Evolutionary conservation across 1,140 invertebrate species (phyloP).

Genomic region (Drosophila equinoxialis): DNA sequence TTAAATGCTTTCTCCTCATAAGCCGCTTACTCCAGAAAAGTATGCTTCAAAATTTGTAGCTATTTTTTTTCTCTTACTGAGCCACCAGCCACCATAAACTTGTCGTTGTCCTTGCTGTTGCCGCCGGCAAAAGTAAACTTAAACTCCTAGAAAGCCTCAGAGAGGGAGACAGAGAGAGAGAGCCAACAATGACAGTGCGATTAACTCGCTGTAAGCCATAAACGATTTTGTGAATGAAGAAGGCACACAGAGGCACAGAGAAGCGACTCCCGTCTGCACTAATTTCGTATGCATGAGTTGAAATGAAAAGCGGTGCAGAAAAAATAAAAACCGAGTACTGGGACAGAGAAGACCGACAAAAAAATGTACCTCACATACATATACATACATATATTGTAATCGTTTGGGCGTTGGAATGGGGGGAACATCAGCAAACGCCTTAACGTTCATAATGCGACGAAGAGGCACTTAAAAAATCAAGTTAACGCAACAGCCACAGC

Average conservation of each 20-base stretch:
- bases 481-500: slow-evolving; percentile 56
- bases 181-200: slow-evolving; percentile 72
- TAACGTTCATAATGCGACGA: slow-evolving; percentile 65
- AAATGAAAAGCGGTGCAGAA: slow-evolving; percentile 58
- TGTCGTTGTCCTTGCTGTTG: slow-evolving; percentile 16
- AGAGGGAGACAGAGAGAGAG: background rate
- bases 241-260: slow-evolving; percentile 3
- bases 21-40: slow-evolving; percentile 64
- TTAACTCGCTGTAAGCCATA: slow-evolving; percentile 79
- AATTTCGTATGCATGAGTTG: slow-evolving; percentile 79
- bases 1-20: slow-evolving; percentile 42
- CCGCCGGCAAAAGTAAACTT: slow-evolving; percentile 42
- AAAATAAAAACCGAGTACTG: background rate
- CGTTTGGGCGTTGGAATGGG: slow-evolving; percentile 33
- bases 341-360: background rate
- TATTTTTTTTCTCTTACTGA: background rate
- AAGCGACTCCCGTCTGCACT: slow-evolving; percentile 38
- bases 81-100: slow-evolving; percentile 32
- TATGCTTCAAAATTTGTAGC: slow-evolving; percentile 37
- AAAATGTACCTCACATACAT: slow-evolving; percentile 16
- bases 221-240: slow-evolving; percentile 57
- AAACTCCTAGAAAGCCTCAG: slow-evolving; percentile 44
- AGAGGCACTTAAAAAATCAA: slow-evolving; percentile 79
- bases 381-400: slow-evolving; percentile 41
- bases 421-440: slow-evolving; percentile 32